Conservation (phyloP, 1,140 invertebrate species). For the Eciton burchellii region DNA sequence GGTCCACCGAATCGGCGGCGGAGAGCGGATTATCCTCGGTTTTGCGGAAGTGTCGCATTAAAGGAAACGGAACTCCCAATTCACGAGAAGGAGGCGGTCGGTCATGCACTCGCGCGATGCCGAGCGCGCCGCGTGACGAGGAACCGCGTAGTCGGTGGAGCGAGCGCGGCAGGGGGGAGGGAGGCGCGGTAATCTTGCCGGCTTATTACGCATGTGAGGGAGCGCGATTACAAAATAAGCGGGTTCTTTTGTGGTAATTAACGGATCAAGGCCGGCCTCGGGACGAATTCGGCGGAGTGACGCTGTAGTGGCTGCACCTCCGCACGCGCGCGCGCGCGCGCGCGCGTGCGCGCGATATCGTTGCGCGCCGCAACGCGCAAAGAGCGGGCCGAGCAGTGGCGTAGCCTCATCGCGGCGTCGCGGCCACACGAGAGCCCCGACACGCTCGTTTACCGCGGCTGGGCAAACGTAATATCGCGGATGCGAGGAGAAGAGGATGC, state of each 20-base stretch:
- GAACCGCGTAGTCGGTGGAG: constrained; percentile 36
- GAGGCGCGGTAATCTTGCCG: constrained; percentile 77
- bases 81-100: constrained; percentile 57
- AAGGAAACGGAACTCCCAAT: constrained; percentile 75
- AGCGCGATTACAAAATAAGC: constrained; percentile 84
- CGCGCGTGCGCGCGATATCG: neutral
- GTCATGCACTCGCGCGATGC: constrained; percentile 62
- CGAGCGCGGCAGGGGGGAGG: constrained; percentile 55
- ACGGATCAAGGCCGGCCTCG: constrained; percentile 79
- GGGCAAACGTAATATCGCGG: constrained; percentile 15
- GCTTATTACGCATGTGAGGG: constrained; percentile 80
- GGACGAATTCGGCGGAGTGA: constrained; percentile 78
- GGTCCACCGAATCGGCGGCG: constrained; percentile 16
- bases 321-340: constrained; percentile 17
- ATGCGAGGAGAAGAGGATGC: constrained; percentile 22
- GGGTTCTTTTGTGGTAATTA: constrained; percentile 85
- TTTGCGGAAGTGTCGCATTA: constrained; percentile 72
- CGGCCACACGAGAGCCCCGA: constrained; percentile 8
- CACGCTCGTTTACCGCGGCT: constrained; percentile 32
- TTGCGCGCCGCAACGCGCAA: neutral
- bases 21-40: constrained; percentile 54
- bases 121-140: constrained; percentile 73
- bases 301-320: constrained; percentile 65
- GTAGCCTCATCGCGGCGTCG: too few species aligned
- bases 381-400: constrained; percentile 33